Evolutionary conservation across 2,888 invertebrate species (phyloP), one percentile per base, ranked within the genome.

Genomic region (Schizaphis graminum): DNA sequence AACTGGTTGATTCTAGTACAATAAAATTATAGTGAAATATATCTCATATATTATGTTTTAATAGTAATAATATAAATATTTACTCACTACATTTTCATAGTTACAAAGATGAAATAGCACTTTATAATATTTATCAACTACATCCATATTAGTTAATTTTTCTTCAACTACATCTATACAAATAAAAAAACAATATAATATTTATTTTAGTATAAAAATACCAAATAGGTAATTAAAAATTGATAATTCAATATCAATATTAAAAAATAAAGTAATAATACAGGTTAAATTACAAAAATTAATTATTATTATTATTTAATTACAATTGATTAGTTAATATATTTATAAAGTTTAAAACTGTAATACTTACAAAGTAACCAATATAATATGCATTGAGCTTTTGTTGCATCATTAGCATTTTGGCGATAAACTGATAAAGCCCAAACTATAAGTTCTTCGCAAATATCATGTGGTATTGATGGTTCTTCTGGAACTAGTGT

Each of bases 401-500:
- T 94, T 44, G 16, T 91, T 84, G 41, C 61, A 86, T 91, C 28
- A 53, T 67, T 67, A 35, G 1, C 41, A 91, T 67, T 94, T 90
- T 41, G 24, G 0, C 61, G 86, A 86, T 67, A 94, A 85, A 53
- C 35, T 67, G 94, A 94, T 53, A 94, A 86, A 53, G 61, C 86
- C 61, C 41, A 91, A 53, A 94, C 41, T 61, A 94, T 94, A 67
- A 94, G 91, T 35, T 94, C 91, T 67, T 94, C 94, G 24, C 94
- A 94, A 86, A 91, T 41, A 11, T 91, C 35, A 49, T 90, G 67
- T 2, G 94, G 91, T 49, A 94, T 94, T 28, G 53, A 57, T 61
- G 94, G 94, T 87, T 94, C 91, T 91, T 94, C 91, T 61, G 94
- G 94, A 44, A 94, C 94, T 61, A 94, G 26, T 49, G 61, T 91